Conservation (phyloP, 2,888 invertebrate species). For the Eristalinus sepulchralis region DNA sequence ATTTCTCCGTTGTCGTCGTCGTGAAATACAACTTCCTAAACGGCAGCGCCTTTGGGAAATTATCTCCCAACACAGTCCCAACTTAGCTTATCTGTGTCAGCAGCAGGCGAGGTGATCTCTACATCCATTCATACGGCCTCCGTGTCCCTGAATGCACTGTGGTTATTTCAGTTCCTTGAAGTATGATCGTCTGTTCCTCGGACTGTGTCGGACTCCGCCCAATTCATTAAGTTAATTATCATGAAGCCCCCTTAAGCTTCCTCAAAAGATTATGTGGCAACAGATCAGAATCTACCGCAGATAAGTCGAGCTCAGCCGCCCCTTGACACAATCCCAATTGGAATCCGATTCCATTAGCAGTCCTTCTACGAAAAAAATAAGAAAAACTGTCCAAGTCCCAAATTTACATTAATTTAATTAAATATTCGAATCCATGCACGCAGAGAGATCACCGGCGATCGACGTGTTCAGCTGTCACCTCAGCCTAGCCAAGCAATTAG, state of each 20-base stretch:
- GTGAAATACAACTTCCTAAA: conserved; percentile 57
- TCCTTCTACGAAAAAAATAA: conserved; percentile 16
- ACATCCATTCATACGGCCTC: conserved; percentile 38
- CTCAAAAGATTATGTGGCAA: conserved; percentile 25
- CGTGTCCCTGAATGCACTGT: conserved; percentile 11
- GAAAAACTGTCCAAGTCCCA: conserved; percentile 23
- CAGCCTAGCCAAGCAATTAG: conserved; percentile 60
- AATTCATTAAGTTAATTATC: conserved; percentile 53
- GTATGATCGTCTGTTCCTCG: not conserved
- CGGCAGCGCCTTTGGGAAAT: conserved; percentile 16
- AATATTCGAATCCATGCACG: conserved; percentile 43
- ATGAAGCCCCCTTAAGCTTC: conserved; percentile 13
- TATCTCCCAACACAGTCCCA: not conserved
- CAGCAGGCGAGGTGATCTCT: conserved; percentile 1
- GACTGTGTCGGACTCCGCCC: conserved; percentile 10
- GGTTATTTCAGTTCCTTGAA: not conserved
- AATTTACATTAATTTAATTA: conserved; percentile 65
- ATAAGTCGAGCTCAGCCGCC: not conserved
- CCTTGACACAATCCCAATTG: not conserved
- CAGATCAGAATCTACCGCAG: conserved; percentile 22
- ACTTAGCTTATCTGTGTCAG: conserved; percentile 15
- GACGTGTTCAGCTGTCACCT: conserved; percentile 34
- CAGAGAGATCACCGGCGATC: not conserved
- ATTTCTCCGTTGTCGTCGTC: conserved; percentile 19
- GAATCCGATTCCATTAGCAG: conserved; percentile 43